Percentiles rank a stretch among this genome's conserved stretches.
Evolutionary conservation across 2,797 vertebrate genomes (phyloP).

Genomic region (Pyrocephalus nanus): DNA sequence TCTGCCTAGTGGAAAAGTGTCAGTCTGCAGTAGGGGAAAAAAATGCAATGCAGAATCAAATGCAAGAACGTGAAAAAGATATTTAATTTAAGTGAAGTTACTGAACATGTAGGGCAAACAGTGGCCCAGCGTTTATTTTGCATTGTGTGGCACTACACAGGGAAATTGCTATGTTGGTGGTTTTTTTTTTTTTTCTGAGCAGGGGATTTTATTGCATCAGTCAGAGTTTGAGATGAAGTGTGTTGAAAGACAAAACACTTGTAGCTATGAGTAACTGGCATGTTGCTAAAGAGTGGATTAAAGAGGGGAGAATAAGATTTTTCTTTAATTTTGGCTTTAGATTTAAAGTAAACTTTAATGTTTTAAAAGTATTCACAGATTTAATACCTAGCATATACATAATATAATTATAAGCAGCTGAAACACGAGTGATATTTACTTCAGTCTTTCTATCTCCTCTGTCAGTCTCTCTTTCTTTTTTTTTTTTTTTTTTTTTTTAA

Average conservation of each 20-base stretch:
- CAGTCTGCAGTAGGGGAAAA: conserved; percentile 56
- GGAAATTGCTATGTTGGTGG: conserved; percentile 63
- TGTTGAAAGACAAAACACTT: conserved; percentile 71
- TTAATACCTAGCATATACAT: conserved; percentile 74
- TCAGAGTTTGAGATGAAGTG: conserved; percentile 71
- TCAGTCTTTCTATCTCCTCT: conserved; percentile 76
- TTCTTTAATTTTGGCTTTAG: conserved; percentile 76
- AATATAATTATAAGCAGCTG: conserved; percentile 75
- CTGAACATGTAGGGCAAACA: conserved; percentile 55
- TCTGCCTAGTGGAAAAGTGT: conserved; percentile 76
- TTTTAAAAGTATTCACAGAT: conserved; percentile 84
- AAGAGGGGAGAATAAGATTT: conserved; percentile 65
- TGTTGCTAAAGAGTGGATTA: conserved; percentile 74
- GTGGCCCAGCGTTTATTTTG: conserved; percentile 72
- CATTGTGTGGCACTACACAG: conserved; percentile 72
- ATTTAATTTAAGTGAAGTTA: conserved; percentile 70
- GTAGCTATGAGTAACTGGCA: conserved; percentile 67
- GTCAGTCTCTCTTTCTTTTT: conserved; percentile 68
- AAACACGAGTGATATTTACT: conserved; percentile 79
- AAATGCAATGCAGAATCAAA: conserved; percentile 72
- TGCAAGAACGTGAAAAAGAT: conserved; percentile 64
- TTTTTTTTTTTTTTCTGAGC: conserved; percentile 14
- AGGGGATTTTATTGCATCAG: conserved; percentile 59
- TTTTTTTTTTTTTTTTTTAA: conserved; percentile 20
- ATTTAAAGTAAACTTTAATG: conserved; percentile 75